These are phyloP conservation scores for Tragelaphus strepsiceros DNA, from an alignment of 2,113 vertebrate genomes.

Conservation along the genomic window DNA sequence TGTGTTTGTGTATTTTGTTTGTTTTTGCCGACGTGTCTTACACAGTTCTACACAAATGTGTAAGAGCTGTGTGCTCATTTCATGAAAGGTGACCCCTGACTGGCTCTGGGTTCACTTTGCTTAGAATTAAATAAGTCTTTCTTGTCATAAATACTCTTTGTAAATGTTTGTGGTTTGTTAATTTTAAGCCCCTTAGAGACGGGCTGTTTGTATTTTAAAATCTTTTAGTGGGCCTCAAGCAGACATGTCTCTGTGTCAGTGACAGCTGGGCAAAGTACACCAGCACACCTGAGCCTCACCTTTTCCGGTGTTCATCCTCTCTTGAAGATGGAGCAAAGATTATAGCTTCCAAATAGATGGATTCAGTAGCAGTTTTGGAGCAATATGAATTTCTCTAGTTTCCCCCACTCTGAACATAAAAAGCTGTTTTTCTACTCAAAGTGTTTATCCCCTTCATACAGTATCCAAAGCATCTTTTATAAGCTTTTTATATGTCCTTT, in stretches of 20 bases:
- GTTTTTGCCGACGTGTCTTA: not conserved
- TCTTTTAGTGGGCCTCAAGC: not conserved
- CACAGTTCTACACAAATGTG: not conserved
- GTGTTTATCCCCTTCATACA: not conserved
- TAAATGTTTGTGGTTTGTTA: not conserved
- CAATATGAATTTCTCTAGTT: not conserved
- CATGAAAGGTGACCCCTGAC: not conserved
- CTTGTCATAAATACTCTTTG: not conserved
- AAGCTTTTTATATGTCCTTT: not conserved
- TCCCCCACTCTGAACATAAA: not conserved
- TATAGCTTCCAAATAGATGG: not conserved
- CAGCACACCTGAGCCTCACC: not conserved
- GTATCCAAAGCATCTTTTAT: not conserved
- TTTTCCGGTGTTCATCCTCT: not conserved
- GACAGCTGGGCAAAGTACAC: not conserved
- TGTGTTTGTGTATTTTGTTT: not conserved
- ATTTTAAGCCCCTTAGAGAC: not conserved
- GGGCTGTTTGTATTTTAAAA: not conserved
- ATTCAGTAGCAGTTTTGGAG: not conserved
- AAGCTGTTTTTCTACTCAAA: not conserved
- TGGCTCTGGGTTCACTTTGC: not conserved
- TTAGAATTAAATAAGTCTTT: not conserved
- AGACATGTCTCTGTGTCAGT: not conserved
- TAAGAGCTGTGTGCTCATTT: not conserved
- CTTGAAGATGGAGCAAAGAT: not conserved